phyloP scores from a whole-genome alignment of 2,113 vertebrate genomes.

The Aspiorhynchus laticeps region DNA sequence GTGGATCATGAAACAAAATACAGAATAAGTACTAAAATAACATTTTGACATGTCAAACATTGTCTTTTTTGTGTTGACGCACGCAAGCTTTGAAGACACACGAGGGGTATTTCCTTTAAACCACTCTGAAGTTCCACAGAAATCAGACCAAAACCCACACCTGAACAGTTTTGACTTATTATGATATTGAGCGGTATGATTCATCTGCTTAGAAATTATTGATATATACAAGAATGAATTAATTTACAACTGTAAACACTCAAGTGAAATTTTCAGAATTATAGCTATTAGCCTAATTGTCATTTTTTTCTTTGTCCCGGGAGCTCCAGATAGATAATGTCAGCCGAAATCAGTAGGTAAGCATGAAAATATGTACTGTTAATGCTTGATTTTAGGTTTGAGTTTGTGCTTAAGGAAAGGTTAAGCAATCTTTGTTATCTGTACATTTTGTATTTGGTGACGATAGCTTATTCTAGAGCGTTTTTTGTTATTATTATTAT shows the following conservation, averaged over 20 bases:
- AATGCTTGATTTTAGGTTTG: not conserved
- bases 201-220: not conserved
- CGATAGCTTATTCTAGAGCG: no score
- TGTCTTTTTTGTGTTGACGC: not conserved
- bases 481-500: not conserved
- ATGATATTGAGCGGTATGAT: not conserved
- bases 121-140: not conserved
- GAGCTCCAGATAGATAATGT: not conserved
- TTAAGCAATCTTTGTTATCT: not conserved
- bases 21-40: not conserved
- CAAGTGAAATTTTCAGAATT: not conserved
- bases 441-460: not conserved
- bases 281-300: not conserved
- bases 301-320: not conserved
- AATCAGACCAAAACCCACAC: not conserved
- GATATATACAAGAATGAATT: not conserved
- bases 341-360: not conserved
- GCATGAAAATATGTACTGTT: not conserved
- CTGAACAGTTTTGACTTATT: not conserved
- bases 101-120: not conserved
- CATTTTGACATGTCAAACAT: not conserved
- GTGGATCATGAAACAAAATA: not conserved
- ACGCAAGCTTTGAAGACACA: not conserved
- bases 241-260: not conserved
- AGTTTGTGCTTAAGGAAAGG: not conserved